A percentile compares a stretch with the other conserved stretches of the same genome.
Conservation (phyloP, 2,888 invertebrate species). For the Lordiphosa fenestrarum region DNA sequence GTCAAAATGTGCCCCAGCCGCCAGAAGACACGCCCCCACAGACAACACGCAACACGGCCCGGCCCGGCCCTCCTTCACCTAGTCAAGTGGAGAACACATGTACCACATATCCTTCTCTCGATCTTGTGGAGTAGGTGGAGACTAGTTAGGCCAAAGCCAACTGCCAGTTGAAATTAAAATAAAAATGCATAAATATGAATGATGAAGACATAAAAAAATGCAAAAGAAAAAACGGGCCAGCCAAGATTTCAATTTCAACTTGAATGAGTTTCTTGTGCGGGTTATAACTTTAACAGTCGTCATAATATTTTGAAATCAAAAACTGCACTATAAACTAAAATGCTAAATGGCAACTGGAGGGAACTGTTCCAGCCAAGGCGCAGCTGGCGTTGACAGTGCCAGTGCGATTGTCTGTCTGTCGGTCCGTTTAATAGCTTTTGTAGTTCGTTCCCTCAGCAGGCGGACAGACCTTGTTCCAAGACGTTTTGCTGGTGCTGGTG, state of each 20-base stretch:
- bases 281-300: conserved; percentile 56
- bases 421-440: conserved; percentile 27
- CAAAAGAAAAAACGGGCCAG: conserved; percentile 26
- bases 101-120: conserved; percentile 6
- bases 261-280: conserved; percentile 44
- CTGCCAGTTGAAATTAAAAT: conserved; percentile 52
- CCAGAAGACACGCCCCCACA: conserved; percentile 41
- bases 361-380: conserved; percentile 21
- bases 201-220: conserved; percentile 60
- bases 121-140: conserved; percentile 39
- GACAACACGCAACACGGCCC: conserved; percentile 18
- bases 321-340: conserved; percentile 57
- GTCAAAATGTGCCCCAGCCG: conserved; percentile 48
- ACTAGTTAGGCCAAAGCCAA: conserved; percentile 31
- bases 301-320: conserved; percentile 68
- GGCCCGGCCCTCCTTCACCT: background rate
- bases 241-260: conserved; percentile 52
- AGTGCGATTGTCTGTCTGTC: conserved; percentile 7
- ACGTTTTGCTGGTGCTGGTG: conserved; percentile 15
- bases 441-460: background rate
- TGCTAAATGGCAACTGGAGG: conserved; percentile 44
- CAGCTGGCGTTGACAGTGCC: conserved; percentile 61
- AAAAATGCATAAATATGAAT: conserved; percentile 61
- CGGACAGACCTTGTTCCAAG: conserved; percentile 15
- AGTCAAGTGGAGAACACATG: background rate